These are phyloP conservation scores for Bambusicola thoracicus DNA, from an alignment of 2,113 vertebrate genomes.

Conservation along the genomic window DNA sequence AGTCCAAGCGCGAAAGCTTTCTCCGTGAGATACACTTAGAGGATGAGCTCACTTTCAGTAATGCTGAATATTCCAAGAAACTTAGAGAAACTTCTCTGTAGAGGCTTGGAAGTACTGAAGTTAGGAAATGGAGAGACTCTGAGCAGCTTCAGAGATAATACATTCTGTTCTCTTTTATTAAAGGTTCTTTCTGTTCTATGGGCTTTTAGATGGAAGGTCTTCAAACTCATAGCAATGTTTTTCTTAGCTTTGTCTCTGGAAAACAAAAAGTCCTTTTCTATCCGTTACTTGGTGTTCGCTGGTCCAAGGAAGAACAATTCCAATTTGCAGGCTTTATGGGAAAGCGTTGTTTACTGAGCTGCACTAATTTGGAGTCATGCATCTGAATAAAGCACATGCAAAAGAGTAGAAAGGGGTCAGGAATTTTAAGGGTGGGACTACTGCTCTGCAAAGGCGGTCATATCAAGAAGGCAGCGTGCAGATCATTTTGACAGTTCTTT, in stretches of 20 bases:
- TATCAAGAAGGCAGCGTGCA: not conserved
- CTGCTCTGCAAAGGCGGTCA: not conserved
- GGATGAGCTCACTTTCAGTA: not conserved
- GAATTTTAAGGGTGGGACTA: not conserved
- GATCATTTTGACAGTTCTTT: not conserved
- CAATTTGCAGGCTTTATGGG: not conserved
- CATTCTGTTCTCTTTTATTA: not conserved
- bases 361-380: not conserved
- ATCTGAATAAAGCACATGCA: not conserved
- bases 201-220: not conserved
- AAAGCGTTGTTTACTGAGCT: not conserved
- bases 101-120: not conserved
- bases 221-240: not conserved
- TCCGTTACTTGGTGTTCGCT: not conserved
- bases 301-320: not conserved
- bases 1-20: not conserved
- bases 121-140: not conserved
- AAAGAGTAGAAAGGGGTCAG: not conserved
- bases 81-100: not conserved
- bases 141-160: not conserved
- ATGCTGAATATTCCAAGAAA: not conserved
- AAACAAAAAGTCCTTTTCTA: not conserved
- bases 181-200: not conserved
- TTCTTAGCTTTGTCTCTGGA: not conserved
- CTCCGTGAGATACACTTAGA: not conserved